Percentiles rank a stretch among this genome's conserved stretches.
phyloP scores from a whole-genome alignment of 2,888 invertebrate species.

The Balanococcus diminutus region DNA sequence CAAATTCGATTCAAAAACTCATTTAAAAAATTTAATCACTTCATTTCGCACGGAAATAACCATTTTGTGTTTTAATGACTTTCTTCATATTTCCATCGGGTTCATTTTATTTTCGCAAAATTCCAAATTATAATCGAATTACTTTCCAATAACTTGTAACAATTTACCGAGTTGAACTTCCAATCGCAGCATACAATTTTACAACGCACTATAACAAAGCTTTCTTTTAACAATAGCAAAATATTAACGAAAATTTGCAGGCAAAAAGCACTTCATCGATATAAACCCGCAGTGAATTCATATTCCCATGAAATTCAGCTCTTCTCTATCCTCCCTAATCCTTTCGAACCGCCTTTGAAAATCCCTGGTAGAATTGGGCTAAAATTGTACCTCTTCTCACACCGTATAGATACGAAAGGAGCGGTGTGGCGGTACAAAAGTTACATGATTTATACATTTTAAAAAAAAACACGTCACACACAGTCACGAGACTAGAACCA shows the following conservation, averaged over 20 bases:
- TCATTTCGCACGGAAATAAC: too few relatives aligned
- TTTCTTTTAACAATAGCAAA: background rate
- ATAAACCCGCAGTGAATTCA: background rate
- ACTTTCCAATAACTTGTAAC: background rate
- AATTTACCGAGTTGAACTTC: background rate
- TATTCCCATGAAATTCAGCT: background rate
- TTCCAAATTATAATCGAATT: background rate
- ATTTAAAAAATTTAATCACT: too few relatives aligned
- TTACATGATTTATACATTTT: constrained; percentile 22
- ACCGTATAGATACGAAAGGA: too few relatives aligned
- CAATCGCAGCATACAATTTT: background rate
- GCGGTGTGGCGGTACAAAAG: background rate
- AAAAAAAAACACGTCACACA: background rate
- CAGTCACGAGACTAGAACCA: constrained; percentile 22
- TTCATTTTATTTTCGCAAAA: background rate
- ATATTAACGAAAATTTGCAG: background rate
- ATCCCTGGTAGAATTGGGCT: background rate
- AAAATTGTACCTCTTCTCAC: background rate
- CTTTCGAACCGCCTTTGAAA: background rate
- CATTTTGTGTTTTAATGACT: too few relatives aligned
- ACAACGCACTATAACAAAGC: background rate
- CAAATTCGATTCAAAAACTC: too few relatives aligned
- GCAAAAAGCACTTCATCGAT: background rate
- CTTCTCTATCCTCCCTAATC: background rate
- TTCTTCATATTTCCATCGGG: too few relatives aligned